phyloP scores from a whole-genome alignment of 1,140 invertebrate genomes.

The Drosophila nigromelanica region DNA sequence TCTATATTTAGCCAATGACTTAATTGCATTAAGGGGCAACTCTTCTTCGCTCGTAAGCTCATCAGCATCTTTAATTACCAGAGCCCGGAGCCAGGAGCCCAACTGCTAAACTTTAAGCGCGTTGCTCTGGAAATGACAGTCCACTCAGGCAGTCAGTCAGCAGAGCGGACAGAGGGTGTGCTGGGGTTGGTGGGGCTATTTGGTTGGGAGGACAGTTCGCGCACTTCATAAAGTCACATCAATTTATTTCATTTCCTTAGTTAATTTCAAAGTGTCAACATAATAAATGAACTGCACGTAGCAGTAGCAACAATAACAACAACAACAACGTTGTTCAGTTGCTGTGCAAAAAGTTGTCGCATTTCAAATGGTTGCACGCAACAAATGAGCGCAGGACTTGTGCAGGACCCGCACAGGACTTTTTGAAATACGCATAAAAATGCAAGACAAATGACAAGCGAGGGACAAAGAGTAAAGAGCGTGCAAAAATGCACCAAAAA shows the following conservation, averaged over 20 bases:
- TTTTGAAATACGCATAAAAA: slow-evolving; percentile 79
- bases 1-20: slow-evolving; percentile 1
- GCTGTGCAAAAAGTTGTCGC: slow-evolving; percentile 74
- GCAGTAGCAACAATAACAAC: slow-evolving; percentile 36
- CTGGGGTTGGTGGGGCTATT: not conserved
- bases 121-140: slow-evolving; percentile 39
- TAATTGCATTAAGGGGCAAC: not conserved
- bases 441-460: slow-evolving; percentile 69
- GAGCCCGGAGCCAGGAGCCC: slow-evolving; percentile 5
- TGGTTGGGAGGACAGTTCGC: slow-evolving; percentile 44
- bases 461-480: slow-evolving; percentile 44
- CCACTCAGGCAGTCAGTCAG: slow-evolving; percentile 9
- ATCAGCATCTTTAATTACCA: slow-evolving; percentile 62
- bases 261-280: slow-evolving; percentile 82
- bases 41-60: slow-evolving; percentile 33
- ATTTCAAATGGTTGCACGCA: slow-evolving; percentile 81
- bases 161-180: not conserved
- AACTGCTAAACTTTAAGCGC: slow-evolving; percentile 49
- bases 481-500: slow-evolving; percentile 76
- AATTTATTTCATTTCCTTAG: slow-evolving; percentile 82
- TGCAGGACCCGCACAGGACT: slow-evolving; percentile 53
- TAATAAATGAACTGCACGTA: slow-evolving; percentile 82
- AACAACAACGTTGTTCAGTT: slow-evolving; percentile 46
- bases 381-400: slow-evolving; percentile 73
- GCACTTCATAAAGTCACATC: slow-evolving; percentile 81